Conservation (phyloP, 2,797 vertebrate genomes). For the Dicrostonyx torquatus region DNA sequence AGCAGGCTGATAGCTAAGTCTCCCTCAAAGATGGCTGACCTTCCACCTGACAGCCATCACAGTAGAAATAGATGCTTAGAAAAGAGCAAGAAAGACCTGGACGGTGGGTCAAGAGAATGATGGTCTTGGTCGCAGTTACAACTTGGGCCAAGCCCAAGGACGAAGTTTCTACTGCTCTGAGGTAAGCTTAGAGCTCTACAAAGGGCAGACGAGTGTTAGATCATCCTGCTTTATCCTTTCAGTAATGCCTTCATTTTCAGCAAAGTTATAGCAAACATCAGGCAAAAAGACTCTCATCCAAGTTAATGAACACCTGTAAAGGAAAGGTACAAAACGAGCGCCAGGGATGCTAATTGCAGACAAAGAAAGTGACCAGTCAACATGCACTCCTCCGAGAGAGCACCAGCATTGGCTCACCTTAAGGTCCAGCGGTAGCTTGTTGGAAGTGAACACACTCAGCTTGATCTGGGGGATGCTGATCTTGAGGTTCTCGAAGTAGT, state of each 20-base stretch:
- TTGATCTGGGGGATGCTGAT: conserved; percentile 97
- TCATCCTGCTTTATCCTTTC: conserved; percentile 3
- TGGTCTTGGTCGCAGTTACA: not conserved
- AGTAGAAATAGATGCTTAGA: not conserved
- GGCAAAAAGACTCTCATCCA: not conserved
- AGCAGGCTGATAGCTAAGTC: accelerated
- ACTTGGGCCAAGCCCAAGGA: not conserved
- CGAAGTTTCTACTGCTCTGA: not conserved
- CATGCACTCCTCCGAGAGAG: not conserved
- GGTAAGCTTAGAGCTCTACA: not conserved
- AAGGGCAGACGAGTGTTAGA: not conserved
- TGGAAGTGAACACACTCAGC: conserved; percentile 96
- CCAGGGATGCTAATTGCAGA: not conserved
- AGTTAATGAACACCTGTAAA: not conserved
- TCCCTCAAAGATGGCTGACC: not conserved
- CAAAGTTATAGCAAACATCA: conserved; percentile 17
- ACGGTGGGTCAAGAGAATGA: not conserved
- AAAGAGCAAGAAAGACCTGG: not conserved
- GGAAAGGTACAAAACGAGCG: not conserved
- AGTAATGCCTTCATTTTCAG: conserved; percentile 16
- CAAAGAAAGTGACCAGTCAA: not conserved
- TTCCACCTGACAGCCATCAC: not conserved
- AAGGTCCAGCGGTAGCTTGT: conserved; percentile 95
- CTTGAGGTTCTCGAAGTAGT: conserved; percentile 99
- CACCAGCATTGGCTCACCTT: conserved; percentile 87